Evolutionary conservation across 2,888 invertebrate species (phyloP), one percentile per base, ranked within the genome.

Genomic region (Cancer borealis): DNA sequence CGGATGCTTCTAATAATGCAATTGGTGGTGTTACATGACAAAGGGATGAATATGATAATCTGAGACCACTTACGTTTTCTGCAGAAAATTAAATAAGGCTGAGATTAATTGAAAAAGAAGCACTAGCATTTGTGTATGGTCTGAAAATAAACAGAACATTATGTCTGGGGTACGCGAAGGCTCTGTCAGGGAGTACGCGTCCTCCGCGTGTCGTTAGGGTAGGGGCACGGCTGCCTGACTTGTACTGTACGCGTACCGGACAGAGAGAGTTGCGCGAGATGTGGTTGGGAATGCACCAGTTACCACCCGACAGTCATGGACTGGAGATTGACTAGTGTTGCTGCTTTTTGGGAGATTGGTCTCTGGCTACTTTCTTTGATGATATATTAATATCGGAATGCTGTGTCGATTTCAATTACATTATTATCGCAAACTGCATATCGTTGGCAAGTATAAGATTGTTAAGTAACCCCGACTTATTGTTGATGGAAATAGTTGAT

Each of bases 221-320:
- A 91, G 73, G 91, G 91, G 66, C 14, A 66, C 30, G 91, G 66
- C 91, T 91, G 73, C 66, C 60, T 91, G 91, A 88, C 45, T 2
- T 88, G 88, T 88, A 88, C 88, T 46, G 88, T 88, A 91, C 54
- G 60, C 73, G 91, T 91, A 91, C 91, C 3, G 91, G 91, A 91
- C 30, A 91, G 91, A 91, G 91, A 91, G 91, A 91, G 91, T n/a
- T 47, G 91, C 60, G 39, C 91, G 17, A 91, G 91, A 26, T 91
- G 91, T 91, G 91, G 91, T 66, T 91, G 91, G 91, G 91, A 91
- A 91, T 3, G 91, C 91, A 66, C 91, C 91, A 91, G 66, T 91
- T 66, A 91, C 91, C 91, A 91, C 66, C 39, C 66, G 39, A 66
- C 91, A 60, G 73, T 91, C 91, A 0, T 91, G 91, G 39, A 91